Evolutionary conservation across 2,113 vertebrate genomes (phyloP).

Genomic region (Larimichthys crocea): DNA sequence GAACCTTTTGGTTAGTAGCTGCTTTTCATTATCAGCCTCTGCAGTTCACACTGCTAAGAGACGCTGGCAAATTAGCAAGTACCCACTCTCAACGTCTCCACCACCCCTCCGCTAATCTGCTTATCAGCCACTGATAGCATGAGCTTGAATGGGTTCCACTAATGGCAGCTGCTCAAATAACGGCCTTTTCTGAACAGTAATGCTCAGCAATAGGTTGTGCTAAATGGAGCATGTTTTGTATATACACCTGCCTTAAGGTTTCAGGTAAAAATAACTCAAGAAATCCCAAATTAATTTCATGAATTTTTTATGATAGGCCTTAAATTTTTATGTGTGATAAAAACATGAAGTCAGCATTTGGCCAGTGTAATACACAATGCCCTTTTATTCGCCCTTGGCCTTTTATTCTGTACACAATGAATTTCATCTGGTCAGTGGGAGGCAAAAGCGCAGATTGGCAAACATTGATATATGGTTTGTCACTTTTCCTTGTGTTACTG

Average conservation of each 20-base stretch:
- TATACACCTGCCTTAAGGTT: conserved; percentile 1
- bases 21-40: conserved; percentile 69
- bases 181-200: conserved; percentile 55
- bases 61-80: conserved; percentile 64
- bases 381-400: not conserved
- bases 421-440: conserved; percentile 21
- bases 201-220: conserved; percentile 24
- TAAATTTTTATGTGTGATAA: not conserved
- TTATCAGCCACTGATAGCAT: conserved; percentile 71
- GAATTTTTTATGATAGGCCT: not conserved
- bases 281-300: conserved; percentile 1
- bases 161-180: conserved; percentile 70
- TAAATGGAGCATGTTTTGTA: conserved; percentile 30
- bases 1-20: conserved; percentile 64
- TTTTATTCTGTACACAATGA: not conserved
- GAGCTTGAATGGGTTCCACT: conserved; percentile 63
- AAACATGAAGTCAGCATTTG: not conserved
- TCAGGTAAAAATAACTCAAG: not conserved
- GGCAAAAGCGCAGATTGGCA: conserved; percentile 10
- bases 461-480: conserved; percentile 30
- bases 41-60: conserved; percentile 55
- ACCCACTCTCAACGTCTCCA: conserved; percentile 28
- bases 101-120: conserved; percentile 63
- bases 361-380: conserved; percentile 19
- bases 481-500: conserved; percentile 7